Conservation (phyloP, 2,888 invertebrate genomes). For the Charanyca ferruginea region DNA sequence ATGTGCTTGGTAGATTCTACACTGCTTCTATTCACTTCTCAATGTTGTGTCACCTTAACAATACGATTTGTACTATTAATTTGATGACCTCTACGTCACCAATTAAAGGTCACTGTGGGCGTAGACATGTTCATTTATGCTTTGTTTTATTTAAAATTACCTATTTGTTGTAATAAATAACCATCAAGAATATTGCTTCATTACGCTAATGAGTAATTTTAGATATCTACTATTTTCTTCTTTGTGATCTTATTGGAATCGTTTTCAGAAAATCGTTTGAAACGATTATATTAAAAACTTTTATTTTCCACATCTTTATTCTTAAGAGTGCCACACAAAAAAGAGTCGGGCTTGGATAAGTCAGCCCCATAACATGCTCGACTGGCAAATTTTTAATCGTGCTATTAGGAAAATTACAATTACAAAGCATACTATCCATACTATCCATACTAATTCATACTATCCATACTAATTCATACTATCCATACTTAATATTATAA, state of each 20-base stretch:
- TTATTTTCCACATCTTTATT: background rate
- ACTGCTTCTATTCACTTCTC: background rate
- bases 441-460: no score
- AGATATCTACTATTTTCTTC: background rate
- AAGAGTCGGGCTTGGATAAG: background rate
- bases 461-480: no score
- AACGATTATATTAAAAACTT: conserved; percentile 1
- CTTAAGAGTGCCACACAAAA: background rate
- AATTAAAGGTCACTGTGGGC: conserved; percentile 31
- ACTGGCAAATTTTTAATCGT: conserved; percentile 8
- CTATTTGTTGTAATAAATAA: background rate
- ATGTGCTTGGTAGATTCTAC: background rate
- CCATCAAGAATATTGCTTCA: background rate
- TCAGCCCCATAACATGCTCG: background rate
- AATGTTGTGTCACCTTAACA: background rate
- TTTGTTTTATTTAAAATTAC: conserved; percentile 20
- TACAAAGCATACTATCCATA: no score
- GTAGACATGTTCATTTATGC: conserved; percentile 37
- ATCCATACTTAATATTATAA: no score
- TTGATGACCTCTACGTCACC: conserved; percentile 35
- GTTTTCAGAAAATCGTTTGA: background rate
- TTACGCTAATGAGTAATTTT: background rate
- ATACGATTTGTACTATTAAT: conserved; percentile 33
- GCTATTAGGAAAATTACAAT: no score
- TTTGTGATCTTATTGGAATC: background rate